Evolutionary conservation across 1,140 invertebrate species (phyloP).

Genomic region (Drosophila athabasca): DNA sequence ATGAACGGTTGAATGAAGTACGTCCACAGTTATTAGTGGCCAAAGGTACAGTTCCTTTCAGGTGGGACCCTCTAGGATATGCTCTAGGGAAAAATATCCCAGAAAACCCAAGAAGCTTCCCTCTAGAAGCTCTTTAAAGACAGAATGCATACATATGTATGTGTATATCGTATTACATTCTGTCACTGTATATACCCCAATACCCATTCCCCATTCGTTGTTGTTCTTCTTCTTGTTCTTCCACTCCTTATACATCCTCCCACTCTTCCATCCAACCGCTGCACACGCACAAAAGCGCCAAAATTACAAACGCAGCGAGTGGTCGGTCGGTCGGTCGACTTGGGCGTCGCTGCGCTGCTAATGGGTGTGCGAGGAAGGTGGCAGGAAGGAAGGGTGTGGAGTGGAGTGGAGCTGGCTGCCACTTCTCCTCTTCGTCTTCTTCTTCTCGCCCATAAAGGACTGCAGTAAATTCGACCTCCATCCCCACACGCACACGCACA

Average conservation of each 20-base stretch:
- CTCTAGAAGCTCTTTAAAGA: no score
- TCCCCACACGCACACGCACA: not conserved
- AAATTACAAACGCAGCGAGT: conserved; percentile 80
- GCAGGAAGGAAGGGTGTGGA: conserved; percentile 1
- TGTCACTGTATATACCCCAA: conserved; percentile 36
- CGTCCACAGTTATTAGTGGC: no score
- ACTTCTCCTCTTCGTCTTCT: not conserved
- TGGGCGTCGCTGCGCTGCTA: not conserved
- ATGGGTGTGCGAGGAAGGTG: conserved; percentile 15
- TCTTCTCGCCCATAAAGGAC: conserved; percentile 63
- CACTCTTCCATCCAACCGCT: conserved; percentile 42
- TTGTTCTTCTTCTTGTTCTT: conserved; percentile 1
- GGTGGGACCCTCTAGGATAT: no score
- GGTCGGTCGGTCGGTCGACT: conserved; percentile 37
- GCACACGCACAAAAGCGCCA: conserved; percentile 80
- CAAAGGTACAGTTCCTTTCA: no score
- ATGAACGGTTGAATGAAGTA: not conserved
- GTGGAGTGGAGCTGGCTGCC: not conserved
- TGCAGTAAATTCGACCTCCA: conserved; percentile 55
- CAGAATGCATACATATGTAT: conserved; percentile 3
- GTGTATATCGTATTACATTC: conserved; percentile 45
- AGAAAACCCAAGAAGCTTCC: not conserved
- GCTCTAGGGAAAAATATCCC: not conserved
- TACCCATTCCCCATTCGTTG: conserved; percentile 6
- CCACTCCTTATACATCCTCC: not conserved